phyloP scores from a whole-genome alignment of 2,797 vertebrate species.

The Gobio occitaniae region DNA sequence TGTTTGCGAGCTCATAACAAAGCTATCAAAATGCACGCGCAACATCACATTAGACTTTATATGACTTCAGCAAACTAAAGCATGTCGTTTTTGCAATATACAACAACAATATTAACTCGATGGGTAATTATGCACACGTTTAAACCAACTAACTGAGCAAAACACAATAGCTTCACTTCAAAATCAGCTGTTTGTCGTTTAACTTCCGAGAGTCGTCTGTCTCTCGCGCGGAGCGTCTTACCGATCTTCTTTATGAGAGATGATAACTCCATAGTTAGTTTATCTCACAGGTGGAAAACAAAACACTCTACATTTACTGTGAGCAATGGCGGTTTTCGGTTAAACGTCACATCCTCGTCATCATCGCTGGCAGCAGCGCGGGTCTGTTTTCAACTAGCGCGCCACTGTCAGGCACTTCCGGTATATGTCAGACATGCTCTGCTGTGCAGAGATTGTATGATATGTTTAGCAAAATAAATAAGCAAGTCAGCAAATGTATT shows the following conservation, averaged over 20 bases:
- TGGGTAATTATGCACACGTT: neutral
- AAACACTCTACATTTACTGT: neutral
- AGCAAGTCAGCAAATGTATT: neutral
- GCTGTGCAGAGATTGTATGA: neutral
- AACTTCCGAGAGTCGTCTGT: neutral
- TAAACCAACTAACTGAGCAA: neutral
- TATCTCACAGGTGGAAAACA: neutral
- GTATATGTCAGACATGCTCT: neutral
- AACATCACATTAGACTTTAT: neutral
- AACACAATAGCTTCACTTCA: neutral
- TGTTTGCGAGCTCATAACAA: neutral
- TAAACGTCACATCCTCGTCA: conserved; percentile 62
- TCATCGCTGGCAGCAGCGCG: neutral
- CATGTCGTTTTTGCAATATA: neutral
- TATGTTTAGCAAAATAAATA: neutral
- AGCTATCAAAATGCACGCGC: neutral
- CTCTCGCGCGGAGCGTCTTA: conserved; percentile 55
- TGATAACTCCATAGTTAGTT: conserved; percentile 77
- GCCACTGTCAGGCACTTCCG: conserved; percentile 69
- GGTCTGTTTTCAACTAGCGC: conserved; percentile 70
- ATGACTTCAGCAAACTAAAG: neutral
- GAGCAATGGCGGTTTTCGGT: neutral
- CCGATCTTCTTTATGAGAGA: conserved; percentile 81
- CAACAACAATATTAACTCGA: neutral
- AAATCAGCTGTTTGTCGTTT: neutral